Conservation (phyloP, 2,888 invertebrate genomes). For the Schizaphis graminum region DNA sequence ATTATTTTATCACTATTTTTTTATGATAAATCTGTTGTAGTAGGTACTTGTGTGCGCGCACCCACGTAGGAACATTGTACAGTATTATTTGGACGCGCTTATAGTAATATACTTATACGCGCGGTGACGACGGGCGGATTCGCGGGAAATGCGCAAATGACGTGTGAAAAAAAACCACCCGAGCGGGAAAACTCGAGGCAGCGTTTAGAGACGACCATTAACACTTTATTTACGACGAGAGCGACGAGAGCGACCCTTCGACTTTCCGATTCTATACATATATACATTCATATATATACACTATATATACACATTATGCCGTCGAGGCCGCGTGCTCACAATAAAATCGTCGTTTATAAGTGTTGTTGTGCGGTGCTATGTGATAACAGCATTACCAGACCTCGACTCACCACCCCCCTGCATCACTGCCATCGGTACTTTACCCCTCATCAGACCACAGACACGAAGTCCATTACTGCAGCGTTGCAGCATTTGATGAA, state of each 20-base stretch:
- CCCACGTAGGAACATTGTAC: neutral
- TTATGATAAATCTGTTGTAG: neutral
- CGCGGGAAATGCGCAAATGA: neutral
- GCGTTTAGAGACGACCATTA: neutral
- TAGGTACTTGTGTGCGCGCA: neutral
- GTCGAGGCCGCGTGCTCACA: neutral
- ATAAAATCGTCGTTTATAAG: neutral
- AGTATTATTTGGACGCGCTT: neutral
- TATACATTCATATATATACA: neutral
- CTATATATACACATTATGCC: neutral
- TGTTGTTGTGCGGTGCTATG: neutral
- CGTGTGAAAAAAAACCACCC: slow-evolving; percentile 13
- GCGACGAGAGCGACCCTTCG: neutral
- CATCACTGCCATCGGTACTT: neutral
- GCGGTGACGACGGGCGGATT: neutral
- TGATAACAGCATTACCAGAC: neutral
- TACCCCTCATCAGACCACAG: neutral
- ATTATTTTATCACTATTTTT: neutral
- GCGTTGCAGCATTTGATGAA: neutral
- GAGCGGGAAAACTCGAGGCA: neutral
- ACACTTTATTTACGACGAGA: neutral
- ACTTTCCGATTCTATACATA: neutral
- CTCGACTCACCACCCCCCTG: neutral
- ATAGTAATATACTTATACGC: too few relatives aligned
- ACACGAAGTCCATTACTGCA: neutral